Evolutionary conservation across 2,888 invertebrate genomes (phyloP), one percentile per base, ranked within the genome.

Genomic region (Caenorhabditis zanzibari): DNA sequence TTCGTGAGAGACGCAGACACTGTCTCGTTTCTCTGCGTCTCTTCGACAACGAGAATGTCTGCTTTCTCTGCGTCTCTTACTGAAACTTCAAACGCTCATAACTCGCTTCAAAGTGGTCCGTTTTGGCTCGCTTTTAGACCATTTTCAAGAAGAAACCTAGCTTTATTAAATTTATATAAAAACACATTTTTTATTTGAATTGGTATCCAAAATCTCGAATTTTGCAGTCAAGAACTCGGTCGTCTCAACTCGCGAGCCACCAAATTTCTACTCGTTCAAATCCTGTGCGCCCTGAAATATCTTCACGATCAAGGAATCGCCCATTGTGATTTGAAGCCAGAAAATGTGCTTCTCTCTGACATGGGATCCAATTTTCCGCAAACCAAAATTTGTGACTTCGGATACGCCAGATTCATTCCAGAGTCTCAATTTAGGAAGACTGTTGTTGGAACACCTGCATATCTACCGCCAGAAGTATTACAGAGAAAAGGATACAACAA

Each of bases 401-500:
- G 92, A 56, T 92, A 92, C 81, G 92, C 92, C 24, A 59, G 88
- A 41, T 88, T 88, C 66, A 88, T 88, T 74, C 86, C 86, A 12
- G 88, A 88, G 63, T 82, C 84, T 7, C 88, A 88, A 38, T 92
- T 92, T 69, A 82, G 92, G 38, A 91, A 91, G 66, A 92, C 92
- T 5, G 90, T 92, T 10, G 92, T 92, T 32, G 92, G 92, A 4
- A 92, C 92, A 6, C 91, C 91, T 0, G 92, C 92, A n/a, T 91
- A 91, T 81, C 64, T 92, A 95, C 98, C 99, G 22, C 99, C 99
- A 0, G 98, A 99, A 93, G 98, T 99, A 6, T 94, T 99, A 47
- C 95, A 97, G 88, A 97, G 98, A 94, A 98, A 98, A 93, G 97
- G 98, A 41, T 99, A 99, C 94, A 99, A 99, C 94, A 95, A 98